Percentiles rank a stretch among this genome's conserved stretches.
phyloP scores from a whole-genome alignment of 2,113 vertebrate genomes.

The Machaerirhynchus nigripectus region DNA sequence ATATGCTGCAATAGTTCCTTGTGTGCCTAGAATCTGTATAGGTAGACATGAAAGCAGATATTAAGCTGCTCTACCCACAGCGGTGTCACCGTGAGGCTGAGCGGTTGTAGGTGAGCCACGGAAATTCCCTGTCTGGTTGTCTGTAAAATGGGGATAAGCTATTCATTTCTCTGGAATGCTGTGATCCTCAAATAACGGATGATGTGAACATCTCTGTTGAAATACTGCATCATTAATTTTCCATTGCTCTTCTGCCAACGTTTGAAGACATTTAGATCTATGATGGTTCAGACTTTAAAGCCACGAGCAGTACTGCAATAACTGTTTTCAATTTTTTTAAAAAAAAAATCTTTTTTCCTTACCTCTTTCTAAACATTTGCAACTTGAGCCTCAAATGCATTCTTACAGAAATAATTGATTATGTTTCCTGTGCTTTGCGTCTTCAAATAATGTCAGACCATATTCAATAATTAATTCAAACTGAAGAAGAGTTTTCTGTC shows the following conservation, averaged over 20 bases:
- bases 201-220: conserved; percentile 48
- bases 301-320: neutral
- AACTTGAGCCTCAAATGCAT: neutral
- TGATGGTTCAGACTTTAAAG: conserved; percentile 35
- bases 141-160: neutral
- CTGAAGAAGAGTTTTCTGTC: neutral
- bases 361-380: neutral
- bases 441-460: neutral
- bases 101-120: neutral
- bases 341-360: neutral
- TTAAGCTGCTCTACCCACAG: neutral
- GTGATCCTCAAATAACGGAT: conserved; percentile 34
- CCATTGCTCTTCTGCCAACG: neutral
- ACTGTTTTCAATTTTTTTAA: neutral
- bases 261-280: conserved; percentile 49
- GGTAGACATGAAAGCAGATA: neutral
- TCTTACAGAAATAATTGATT: neutral
- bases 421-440: neutral
- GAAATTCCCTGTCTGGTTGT: conserved; percentile 3
- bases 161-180: conserved; percentile 27
- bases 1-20: neutral
- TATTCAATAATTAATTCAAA: neutral
- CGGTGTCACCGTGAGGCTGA: neutral
- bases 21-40: neutral
- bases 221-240: conserved; percentile 41